These are phyloP conservation scores for Emydoidea blandingii DNA, from an alignment of 2,797 vertebrate genomes.

Conservation along the genomic window DNA sequence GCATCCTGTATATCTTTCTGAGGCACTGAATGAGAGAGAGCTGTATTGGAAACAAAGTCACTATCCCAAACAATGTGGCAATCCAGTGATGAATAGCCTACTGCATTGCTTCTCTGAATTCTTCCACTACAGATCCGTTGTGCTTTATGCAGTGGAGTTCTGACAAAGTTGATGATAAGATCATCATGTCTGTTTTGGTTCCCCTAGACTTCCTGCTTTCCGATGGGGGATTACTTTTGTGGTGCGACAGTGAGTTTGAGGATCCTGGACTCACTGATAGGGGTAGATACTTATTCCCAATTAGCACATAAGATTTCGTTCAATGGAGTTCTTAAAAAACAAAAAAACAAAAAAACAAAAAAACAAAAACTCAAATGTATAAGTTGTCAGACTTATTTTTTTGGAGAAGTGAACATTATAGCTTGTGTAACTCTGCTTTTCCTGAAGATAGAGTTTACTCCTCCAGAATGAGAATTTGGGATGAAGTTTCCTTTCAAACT, in stretches of 20 bases:
- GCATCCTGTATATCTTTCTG: constrained; percentile 73
- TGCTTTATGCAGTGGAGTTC: constrained; percentile 59
- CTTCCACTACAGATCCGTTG: constrained; percentile 48
- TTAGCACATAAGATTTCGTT: constrained; percentile 9
- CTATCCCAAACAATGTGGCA: constrained; percentile 67
- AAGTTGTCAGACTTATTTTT: background rate
- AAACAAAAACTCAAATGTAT: background rate
- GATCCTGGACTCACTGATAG: constrained; percentile 45
- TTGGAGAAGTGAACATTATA: constrained; percentile 16
- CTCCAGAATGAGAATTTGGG: constrained; percentile 56
- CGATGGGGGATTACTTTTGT: constrained; percentile 56
- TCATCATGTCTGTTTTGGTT: constrained; percentile 49
- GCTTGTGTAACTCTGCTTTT: constrained; percentile 32
- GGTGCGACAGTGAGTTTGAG: constrained; percentile 44
- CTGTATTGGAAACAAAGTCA: constrained; percentile 66
- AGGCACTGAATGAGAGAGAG: constrained; percentile 66
- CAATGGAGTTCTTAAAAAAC: constrained; percentile 48
- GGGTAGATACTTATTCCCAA: constrained; percentile 34
- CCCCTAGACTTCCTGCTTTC: constrained; percentile 53
- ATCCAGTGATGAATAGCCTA: constrained; percentile 62
- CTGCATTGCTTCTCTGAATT: constrained; percentile 56
- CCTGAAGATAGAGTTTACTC: constrained; percentile 56
- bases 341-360: too few relatives aligned
- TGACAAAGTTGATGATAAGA: constrained; percentile 50
- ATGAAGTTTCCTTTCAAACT: constrained; percentile 55